A percentile compares a stretch with the other conserved stretches of the same genome.
Conservation (phyloP, 2,888 invertebrate species). For the Xylota segnis region DNA sequence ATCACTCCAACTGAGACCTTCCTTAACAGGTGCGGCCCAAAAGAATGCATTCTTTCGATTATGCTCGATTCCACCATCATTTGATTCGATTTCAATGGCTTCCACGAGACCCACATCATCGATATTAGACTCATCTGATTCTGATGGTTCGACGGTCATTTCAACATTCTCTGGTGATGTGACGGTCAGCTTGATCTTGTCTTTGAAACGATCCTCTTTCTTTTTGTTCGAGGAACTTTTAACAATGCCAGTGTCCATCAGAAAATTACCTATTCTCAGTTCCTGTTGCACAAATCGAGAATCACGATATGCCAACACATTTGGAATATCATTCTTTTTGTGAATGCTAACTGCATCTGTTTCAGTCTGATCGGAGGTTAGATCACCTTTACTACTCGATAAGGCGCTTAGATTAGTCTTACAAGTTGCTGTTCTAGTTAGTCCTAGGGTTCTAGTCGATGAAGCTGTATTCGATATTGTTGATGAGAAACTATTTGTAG, state of each 20-base stretch:
- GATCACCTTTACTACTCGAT: constrained; percentile 27
- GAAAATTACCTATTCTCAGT: constrained; percentile 83
- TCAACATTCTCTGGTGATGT: constrained; percentile 84
- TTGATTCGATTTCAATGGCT: constrained; percentile 81
- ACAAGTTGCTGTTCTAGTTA: constrained; percentile 82
- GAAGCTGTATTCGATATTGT: constrained; percentile 36
- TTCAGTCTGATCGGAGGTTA: constrained; percentile 46
- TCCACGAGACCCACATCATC: constrained; percentile 81
- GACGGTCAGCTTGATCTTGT: constrained; percentile 81
- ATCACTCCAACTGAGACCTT: constrained; percentile 82
- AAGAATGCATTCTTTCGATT: constrained; percentile 79
- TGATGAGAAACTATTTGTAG: constrained; percentile 35
- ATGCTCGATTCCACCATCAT: constrained; percentile 41
- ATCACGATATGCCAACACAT: constrained; percentile 83
- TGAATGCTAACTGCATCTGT: constrained; percentile 78
- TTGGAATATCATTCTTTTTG: constrained; percentile 84
- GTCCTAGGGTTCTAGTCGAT: constrained; percentile 53
- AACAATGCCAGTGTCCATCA: constrained; percentile 84
- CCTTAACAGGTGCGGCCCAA: constrained; percentile 82
- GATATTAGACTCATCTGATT: constrained; percentile 77
- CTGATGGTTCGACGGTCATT: constrained; percentile 80
- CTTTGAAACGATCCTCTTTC: constrained; percentile 78
- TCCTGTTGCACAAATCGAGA: constrained; percentile 84
- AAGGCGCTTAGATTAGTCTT: constrained; percentile 63
- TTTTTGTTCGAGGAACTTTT: constrained; percentile 80